Evolutionary conservation across 2,113 vertebrate species (phyloP).

Genomic region (Pheucticus melanocephalus): DNA sequence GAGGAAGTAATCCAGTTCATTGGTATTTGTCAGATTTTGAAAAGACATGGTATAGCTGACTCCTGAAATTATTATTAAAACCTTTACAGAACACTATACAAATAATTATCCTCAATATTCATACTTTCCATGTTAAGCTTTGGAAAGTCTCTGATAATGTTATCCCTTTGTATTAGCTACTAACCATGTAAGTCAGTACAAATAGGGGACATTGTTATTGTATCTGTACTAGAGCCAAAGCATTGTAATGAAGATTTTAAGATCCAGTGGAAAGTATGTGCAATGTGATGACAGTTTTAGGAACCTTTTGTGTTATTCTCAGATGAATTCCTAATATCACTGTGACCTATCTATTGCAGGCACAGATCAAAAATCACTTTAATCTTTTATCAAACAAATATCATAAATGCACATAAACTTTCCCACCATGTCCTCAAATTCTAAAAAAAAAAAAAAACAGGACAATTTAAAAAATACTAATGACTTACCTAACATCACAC

Average conservation of each 20-base stretch:
- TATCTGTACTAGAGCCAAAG: not conserved
- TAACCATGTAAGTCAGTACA: not conserved
- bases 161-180: not conserved
- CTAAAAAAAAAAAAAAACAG: not conserved
- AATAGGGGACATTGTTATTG: not conserved
- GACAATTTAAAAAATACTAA: not conserved
- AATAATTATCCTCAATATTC: not conserved
- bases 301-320: constrained; percentile 44
- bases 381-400: not conserved
- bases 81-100: not conserved
- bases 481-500: not conserved
- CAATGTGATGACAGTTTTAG: not conserved
- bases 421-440: not conserved
- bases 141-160: not conserved
- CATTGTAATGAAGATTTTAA: not conserved
- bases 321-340: not conserved
- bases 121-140: not conserved
- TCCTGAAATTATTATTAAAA: not conserved
- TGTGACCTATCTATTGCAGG: not conserved
- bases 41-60: not conserved
- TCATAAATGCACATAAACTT: not conserved
- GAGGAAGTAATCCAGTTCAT: not conserved
- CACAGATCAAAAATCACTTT: not conserved
- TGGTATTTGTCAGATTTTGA: not conserved
- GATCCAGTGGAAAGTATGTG: not conserved